Base-by-base conservation (phyloP, 1,140 invertebrate species). In the Linepithema humile region DNA sequence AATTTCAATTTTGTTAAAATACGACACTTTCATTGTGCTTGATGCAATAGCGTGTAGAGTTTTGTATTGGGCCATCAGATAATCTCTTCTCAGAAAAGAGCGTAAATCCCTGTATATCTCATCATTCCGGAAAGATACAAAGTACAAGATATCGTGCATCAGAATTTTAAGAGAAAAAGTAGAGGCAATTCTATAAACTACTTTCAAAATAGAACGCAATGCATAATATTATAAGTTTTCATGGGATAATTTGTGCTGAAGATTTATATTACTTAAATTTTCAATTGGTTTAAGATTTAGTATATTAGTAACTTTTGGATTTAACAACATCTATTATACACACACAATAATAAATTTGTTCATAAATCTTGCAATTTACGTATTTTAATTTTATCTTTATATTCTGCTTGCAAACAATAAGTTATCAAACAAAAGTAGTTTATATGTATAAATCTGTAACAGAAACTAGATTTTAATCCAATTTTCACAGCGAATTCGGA, bases 401-500 rank as follows among this genome's bases (percentile, higher is more conserved):
- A 29, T 29, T 38, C 20, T 20, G 6, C 6, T 26, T 32, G 23
- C 3, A 26, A 55, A 38, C 20, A 74, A 53, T 78, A 67, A 67
- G 32, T 69, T 78, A 78, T 53, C 38, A 43, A 32, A 20, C 17
- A 15, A 38, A 82, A 62, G 43, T 83, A 64, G 59, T 77, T 60
- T 83, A 23, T 35, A 45, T 77, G 35, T 62, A 32, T 32, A 40
- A 53, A 78, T 83, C 77, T 40, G 59, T 38, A 43, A 12, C 15
- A 6, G 29, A 57, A 45, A 35, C n/a, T 82, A 55, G 64, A 59
- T 88, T 84, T 84, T 88, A 88, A 75, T 88, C 53, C 26, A 85
- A 88, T 88, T 85, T 88, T 83, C 83, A 75, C 40, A 48, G 12
- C 40, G 43, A 62, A 64, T 67, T 82, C 53, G 29, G 32, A 77